Base-by-base conservation (phyloP, 2,113 vertebrate species). In the Prietella phreatophila region DNA sequence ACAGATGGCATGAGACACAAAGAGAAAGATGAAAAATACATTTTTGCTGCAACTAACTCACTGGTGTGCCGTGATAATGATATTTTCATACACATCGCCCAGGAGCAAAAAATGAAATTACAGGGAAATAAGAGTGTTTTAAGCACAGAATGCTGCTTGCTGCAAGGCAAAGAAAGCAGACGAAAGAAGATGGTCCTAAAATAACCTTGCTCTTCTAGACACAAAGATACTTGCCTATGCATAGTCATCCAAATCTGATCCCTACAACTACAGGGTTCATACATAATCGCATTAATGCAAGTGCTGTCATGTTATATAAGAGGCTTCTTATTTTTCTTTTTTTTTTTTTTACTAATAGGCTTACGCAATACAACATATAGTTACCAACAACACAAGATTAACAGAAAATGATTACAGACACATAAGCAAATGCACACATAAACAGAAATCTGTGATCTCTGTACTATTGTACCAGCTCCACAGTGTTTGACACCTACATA, bases 401-500 rank as follows among this genome's bases (percentile, higher is more conserved):
- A 71, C 7, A 9, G 15, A 55, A 79, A 56, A 75, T 84, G 55
- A 88, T 88, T 33, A 84, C 39, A 88, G 71, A 56, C 82, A 75
- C 71, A 33, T 56, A 88, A 83, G 82, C 33, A 86, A 86, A 88
- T 73, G 71, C 61, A 86, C 42, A 86, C 81, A 83, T n/a, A 82
- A 82, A 61, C 80, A 82, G 33, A 81, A 19, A 39, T 61, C 79
- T 58, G 30, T 82, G 27, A 36, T 82, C 55, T 81, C 78, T 81
- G 53, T 55, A 81, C 79, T 82, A 61, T 22, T 39, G 56, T 76
- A 55, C 56, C 58, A 63, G 81, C 91, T 86, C 53, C 78, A 42
- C 63, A 33, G 69, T 25, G 20, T 56, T 86, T 75, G 53, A 87
- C 89, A 90, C 87, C 89, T 88, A 91, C 90, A 89, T 85, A 89